A percentile compares a stretch with the other conserved stretches of the same genome.
Evolutionary conservation across 2,113 vertebrate species (phyloP).

Genomic region (Ictidomys tridecemlineatus): DNA sequence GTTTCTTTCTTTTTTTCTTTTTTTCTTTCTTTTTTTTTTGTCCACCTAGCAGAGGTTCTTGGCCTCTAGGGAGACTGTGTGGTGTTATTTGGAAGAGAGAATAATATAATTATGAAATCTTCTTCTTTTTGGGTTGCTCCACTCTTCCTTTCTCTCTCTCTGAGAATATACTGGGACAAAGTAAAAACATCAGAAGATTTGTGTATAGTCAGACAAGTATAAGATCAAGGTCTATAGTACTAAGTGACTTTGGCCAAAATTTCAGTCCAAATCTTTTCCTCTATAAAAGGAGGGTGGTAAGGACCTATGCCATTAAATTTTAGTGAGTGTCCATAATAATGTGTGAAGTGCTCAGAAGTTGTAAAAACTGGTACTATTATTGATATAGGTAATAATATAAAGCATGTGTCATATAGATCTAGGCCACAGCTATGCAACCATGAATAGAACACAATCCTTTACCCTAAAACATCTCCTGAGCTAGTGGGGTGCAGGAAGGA

Average conservation of each 20-base stretch:
- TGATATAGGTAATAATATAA: not conserved
- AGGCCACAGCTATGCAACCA: conserved; percentile 15
- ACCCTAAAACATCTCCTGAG: not conserved
- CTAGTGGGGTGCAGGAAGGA: not conserved
- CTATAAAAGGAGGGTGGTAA: not conserved
- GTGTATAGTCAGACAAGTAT: not conserved
- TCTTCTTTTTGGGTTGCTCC: not conserved
- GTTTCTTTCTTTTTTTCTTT: conserved; percentile 41
- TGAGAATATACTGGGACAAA: conserved; percentile 5
- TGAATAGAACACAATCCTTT: conserved; percentile 54
- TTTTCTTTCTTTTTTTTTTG: conserved; percentile 38
- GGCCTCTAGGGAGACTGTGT: not conserved
- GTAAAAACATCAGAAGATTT: conserved; percentile 50
- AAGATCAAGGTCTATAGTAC: not conserved
- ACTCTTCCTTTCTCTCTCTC: not conserved
- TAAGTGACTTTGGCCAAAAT: conserved; percentile 6
- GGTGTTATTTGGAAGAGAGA: conserved; percentile 29
- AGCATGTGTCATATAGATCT: not conserved
- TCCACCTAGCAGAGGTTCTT: not conserved
- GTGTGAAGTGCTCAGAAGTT: not conserved
- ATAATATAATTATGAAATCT: not conserved
- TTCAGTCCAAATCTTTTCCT: conserved; percentile 66
- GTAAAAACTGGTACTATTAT: not conserved
- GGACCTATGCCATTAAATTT: not conserved
- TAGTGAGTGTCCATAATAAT: not conserved